Evolutionary conservation across 1,140 invertebrate genomes (phyloP), one percentile per base, ranked within the genome.

Genomic region (Drosophila equinoxialis): DNA sequence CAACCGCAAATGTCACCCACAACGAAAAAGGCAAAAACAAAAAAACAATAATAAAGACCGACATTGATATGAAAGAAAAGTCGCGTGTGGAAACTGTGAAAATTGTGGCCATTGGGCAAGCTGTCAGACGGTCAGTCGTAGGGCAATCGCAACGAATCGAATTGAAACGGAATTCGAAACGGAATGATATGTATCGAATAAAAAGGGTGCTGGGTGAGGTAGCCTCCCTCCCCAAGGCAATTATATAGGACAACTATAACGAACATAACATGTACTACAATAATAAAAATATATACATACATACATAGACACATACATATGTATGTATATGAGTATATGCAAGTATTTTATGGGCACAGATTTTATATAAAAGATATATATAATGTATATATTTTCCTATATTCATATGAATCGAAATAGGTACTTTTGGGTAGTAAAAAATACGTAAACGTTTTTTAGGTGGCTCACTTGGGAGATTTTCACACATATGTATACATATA

Each of bases 1-100:
- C 66, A 74, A 77, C 74, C 74, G 63, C 74, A 77, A 76, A 77
- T 70, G 66, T 77, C 74, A 77, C 74, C 42, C 61, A 76, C 73
- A 77, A 69, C 69, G 14, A 35, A 11, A 58, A 10, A 41, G 65
- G 26, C 65, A 60, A 41, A 67, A 70, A 39, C 10, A 39, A 39
- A 39, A 3, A 39, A n/a, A 39, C 13, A 39, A 20, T 55, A 66
- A 30, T 39, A 20, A 42, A 30, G n/a, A 57, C 7, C n/a, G 30
- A 14, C 7, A 60, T 7, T 6, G 11, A 20, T 39, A 39, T 39
- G 11, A n/a, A 23, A 23, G 33, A 55, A 45, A 35, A 41, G n/a
- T 17, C 33, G 20, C 26, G 35, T 61, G 39, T 17, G 35, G 68
- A 72, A 72, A 60, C 61, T 67, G n/a, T 61, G 60, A 68, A 65